phyloP scores from a whole-genome alignment of 2,888 invertebrate species.

The Dynastes tityus region DNA sequence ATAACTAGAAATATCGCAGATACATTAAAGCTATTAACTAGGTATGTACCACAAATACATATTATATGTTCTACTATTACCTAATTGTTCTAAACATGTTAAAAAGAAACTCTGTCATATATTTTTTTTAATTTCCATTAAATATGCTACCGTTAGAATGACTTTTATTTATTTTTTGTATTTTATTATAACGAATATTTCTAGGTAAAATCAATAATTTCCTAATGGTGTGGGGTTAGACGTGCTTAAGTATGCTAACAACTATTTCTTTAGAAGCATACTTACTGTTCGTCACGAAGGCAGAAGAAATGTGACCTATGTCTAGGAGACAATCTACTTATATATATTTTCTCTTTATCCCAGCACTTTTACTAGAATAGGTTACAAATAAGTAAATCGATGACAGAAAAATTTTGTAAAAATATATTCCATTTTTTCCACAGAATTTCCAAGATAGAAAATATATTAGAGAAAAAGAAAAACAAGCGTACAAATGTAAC shows the following conservation, averaged over 20 bases:
- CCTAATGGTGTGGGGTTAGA: slow-evolving; percentile 10
- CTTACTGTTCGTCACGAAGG: slow-evolving; percentile 40
- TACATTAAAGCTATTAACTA: slow-evolving; percentile 9
- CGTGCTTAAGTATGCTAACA: slow-evolving; percentile 33
- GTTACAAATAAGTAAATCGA: slow-evolving; percentile 25
- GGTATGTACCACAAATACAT: not conserved
- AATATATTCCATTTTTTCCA: slow-evolving; percentile 62
- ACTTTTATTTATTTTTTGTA: slow-evolving; percentile 39
- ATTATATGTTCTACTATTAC: slow-evolving; percentile 5
- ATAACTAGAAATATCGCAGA: slow-evolving; percentile 30
- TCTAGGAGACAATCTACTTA: slow-evolving; percentile 40
- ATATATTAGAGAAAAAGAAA: slow-evolving; percentile 61
- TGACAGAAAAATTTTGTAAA: slow-evolving; percentile 15
- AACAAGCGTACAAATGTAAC: slow-evolving; percentile 68
- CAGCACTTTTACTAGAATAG: slow-evolving; percentile 39
- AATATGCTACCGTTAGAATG: slow-evolving; percentile 4
- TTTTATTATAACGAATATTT: slow-evolving; percentile 2
- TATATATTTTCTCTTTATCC: slow-evolving; percentile 12
- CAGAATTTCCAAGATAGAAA: slow-evolving; percentile 19
- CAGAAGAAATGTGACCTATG: slow-evolving; percentile 29
- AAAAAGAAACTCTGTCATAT: slow-evolving; percentile 18
- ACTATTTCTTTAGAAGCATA: slow-evolving; percentile 28
- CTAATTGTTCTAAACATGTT: slow-evolving; percentile 26
- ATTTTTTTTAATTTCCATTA: not conserved
- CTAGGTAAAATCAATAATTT: slow-evolving; percentile 39